Conservation (phyloP, 2,888 invertebrate species). For the Ptychoptera albimana region DNA sequence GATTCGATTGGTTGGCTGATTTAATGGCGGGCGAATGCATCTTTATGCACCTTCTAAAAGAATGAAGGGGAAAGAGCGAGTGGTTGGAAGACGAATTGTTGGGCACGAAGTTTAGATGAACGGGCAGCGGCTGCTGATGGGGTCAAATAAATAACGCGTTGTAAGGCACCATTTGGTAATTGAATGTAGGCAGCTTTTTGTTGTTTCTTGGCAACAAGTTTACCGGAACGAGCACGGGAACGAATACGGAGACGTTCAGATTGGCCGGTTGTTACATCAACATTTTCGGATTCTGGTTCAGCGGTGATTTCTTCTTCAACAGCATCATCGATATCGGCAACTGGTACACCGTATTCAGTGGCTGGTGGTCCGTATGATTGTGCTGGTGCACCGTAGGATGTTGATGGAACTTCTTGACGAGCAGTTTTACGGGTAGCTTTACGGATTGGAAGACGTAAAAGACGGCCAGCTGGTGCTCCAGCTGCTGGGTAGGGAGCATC, state of each 20-base stretch:
- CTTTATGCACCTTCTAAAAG: too few species aligned
- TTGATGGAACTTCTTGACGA: conserved; percentile 26
- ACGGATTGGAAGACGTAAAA: conserved; percentile 29
- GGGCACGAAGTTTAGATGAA: too few species aligned
- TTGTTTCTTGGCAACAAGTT: neutral
- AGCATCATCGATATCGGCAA: neutral
- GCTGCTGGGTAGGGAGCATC: conserved; percentile 24
- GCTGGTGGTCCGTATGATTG: conserved; percentile 28
- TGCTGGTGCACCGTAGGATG: conserved; percentile 32
- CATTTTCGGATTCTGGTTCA: conserved; percentile 17
- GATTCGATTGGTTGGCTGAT: too few species aligned
- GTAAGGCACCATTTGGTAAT: conserved; percentile 43
- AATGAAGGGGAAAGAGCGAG: too few species aligned
- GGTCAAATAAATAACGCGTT: conserved; percentile 43
- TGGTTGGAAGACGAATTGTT: too few species aligned
- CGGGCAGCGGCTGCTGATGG: neutral
- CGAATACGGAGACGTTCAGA: neutral
- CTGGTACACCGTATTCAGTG: conserved; percentile 23
- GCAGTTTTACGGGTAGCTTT: too few species aligned
- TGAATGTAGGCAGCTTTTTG: conserved; percentile 42
- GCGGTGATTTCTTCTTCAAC: conserved; percentile 6
- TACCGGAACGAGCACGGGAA: neutral
- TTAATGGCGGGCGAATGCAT: too few species aligned
- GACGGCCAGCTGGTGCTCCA: conserved; percentile 26
- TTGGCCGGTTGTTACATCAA: neutral